Base-by-base conservation (phyloP, 1,140 invertebrate genomes). In the Schlechtendalia chinensis region DNA sequence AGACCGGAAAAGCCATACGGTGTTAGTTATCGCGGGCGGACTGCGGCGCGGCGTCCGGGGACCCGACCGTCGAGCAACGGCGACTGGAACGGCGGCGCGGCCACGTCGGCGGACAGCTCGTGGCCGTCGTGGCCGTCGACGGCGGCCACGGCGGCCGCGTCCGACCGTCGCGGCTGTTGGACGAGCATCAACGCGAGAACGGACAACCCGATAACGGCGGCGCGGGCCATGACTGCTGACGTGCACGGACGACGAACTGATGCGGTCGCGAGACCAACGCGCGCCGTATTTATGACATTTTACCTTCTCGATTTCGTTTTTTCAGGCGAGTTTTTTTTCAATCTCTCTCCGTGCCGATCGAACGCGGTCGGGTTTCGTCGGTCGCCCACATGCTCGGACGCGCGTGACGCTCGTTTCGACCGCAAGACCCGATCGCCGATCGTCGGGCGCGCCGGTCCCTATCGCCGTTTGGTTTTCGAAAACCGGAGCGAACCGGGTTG, bases 341-440 rank as follows among this genome's bases (percentile, higher is more conserved):
- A n/a, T n/a, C 8, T 39, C 8, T 39, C 8, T 39, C 32, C 32
- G 32, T 39, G 3, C 32, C 32, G 32, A 4, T 39, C 32, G 32
- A 8, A 39, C 8, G 3, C 32, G 32, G 32, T 39, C 32, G 32
- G 8, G 14, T 50, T 50, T 50, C 12, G 8, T 50, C 14, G 14
- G 14, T 50, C n/a, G 47, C 58, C 75, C 47, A 79, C 32, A 79
- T 79, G 58, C 16, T 50, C 39, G 75, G 11, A 50, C 12, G 39
- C 6, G 75, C 58, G 27, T 79, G 58, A 79, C 75, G 47, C 45
- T 19, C 22, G 50, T 17, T n/a, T n/a, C 14, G 29, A 77, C 72
- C 72, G 29, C 72, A 77, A 59, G 5, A 59, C 45, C 3, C 47
- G 47, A 50, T 45, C 10, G 39, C 10, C 39, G 10, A 45, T 45